Evolutionary conservation across 1,140 invertebrate genomes (phyloP).

Genomic region (Bursaphelenchus mucronatus): DNA sequence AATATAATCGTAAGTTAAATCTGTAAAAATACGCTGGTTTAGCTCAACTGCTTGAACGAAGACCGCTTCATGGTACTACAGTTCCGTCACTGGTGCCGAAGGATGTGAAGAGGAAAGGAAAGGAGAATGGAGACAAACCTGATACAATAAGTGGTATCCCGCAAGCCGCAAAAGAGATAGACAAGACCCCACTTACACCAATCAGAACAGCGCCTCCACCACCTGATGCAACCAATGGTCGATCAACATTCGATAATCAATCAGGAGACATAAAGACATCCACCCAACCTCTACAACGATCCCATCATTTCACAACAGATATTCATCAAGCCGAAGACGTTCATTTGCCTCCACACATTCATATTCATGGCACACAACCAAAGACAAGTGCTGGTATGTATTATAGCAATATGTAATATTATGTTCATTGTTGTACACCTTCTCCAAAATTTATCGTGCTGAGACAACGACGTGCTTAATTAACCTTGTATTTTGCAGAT

Average conservation of each 20-base stretch:
- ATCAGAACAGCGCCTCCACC: constrained; percentile 47
- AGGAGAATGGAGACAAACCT: constrained; percentile 3
- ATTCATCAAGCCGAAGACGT: constrained; percentile 49
- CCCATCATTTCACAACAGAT: constrained; percentile 44
- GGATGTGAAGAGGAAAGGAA: constrained; percentile 19
- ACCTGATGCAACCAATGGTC: constrained; percentile 16
- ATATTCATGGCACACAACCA: constrained; percentile 4
- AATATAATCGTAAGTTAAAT: constrained; percentile 35
- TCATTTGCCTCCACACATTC: constrained; percentile 25
- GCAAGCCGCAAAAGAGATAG: constrained; percentile 4
- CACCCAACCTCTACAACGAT: neutral
- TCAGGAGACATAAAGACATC: neutral
- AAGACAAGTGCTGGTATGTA: neutral
- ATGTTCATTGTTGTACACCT: too few species aligned
- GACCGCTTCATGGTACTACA: constrained; percentile 37
- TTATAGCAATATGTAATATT: too few species aligned
- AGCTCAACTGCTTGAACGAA: constrained; percentile 40
- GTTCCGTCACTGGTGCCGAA: constrained; percentile 35
- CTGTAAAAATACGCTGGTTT: constrained; percentile 6
- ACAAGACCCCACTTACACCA: constrained; percentile 28
- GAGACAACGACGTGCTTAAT: too few species aligned
- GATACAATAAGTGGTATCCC: constrained; percentile 12
- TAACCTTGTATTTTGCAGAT: too few species aligned
- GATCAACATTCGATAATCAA: constrained; percentile 5
- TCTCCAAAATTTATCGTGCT: too few species aligned